A percentile compares a stretch with the other conserved stretches of the same genome.
Conservation (phyloP, 2,888 invertebrate species). For the Cryptocephalus moraei region DNA sequence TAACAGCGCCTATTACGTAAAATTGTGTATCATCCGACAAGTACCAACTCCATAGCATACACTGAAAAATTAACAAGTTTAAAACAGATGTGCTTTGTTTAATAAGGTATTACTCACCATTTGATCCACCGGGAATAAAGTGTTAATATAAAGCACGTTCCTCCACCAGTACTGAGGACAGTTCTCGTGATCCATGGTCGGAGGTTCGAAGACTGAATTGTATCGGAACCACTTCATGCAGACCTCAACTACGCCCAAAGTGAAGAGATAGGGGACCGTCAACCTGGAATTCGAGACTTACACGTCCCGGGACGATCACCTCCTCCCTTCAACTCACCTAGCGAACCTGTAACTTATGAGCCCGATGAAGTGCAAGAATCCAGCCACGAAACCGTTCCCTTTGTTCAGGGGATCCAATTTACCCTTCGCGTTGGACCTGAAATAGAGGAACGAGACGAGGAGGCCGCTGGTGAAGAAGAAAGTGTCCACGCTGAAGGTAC, state of each 20-base stretch:
- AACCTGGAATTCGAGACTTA: conserved; percentile 44
- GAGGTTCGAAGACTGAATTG: conserved; percentile 76
- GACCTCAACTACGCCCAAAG: conserved; percentile 73
- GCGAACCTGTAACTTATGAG: conserved; percentile 68
- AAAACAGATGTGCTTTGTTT: neutral
- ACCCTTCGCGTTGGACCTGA: conserved; percentile 66
- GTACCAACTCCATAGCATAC: conserved; percentile 90
- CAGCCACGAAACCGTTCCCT: conserved; percentile 52
- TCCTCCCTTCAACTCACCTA: conserved; percentile 50
- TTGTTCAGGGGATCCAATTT: conserved; percentile 56
- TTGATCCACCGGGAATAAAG: conserved; percentile 71
- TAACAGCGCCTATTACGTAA: conserved; percentile 70
- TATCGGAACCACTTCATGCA: conserved; percentile 78
- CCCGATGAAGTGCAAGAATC: conserved; percentile 62
- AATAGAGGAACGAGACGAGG: conserved; percentile 76
- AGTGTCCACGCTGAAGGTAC: conserved; percentile 71
- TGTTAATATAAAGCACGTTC: conserved; percentile 77
- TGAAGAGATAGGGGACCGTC: conserved; percentile 73
- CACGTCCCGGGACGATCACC: no score
- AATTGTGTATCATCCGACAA: conserved; percentile 81
- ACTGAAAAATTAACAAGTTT: conserved; percentile 43
- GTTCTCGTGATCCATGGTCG: conserved; percentile 68
- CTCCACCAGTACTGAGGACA: conserved; percentile 85
- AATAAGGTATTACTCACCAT: conserved; percentile 49
- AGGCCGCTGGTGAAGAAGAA: conserved; percentile 76